Evolutionary conservation across 2,888 invertebrate genomes (phyloP).

Genomic region (Acrobeloides nanus): DNA sequence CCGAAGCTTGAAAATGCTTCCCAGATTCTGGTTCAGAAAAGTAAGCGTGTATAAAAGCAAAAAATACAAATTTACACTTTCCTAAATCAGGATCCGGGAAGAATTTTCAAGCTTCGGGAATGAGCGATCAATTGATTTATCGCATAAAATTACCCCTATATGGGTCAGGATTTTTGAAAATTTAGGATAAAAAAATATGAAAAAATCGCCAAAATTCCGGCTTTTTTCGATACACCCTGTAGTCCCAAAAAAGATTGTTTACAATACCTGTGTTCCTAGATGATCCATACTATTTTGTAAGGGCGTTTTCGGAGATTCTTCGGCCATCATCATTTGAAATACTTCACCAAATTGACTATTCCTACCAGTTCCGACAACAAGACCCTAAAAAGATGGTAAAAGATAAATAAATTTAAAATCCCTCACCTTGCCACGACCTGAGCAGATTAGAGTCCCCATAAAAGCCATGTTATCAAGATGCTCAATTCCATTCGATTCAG

Average conservation of each 20-base stretch:
- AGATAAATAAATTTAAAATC: conserved; percentile 5
- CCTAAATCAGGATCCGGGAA: no score
- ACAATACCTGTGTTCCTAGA: conserved; percentile 86
- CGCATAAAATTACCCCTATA: no score
- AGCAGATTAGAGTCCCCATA: conserved; percentile 92
- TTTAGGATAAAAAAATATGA: no score
- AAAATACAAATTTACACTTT: no score
- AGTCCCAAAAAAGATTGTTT: no score
- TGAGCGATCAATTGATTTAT: no score
- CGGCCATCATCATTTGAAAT: conserved; percentile 97
- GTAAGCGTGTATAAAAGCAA: no score
- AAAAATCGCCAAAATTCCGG: no score
- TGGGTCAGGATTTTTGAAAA: conserved; percentile 69
- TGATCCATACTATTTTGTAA: conserved; percentile 95
- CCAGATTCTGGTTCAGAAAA: no score
- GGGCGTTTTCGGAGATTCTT: conserved; percentile 96
- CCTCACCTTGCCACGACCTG: conserved; percentile 83
- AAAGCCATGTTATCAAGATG: conserved; percentile 73
- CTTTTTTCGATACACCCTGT: no score
- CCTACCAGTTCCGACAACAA: conserved; percentile 91
- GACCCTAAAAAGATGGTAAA: conserved; percentile 65
- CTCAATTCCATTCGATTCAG: conserved; percentile 30
- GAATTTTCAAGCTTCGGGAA: no score
- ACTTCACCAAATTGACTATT: conserved; percentile 97
- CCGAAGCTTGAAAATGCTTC: no score